Conservation (phyloP, 1,140 invertebrate species). For the Trialeurodes vaporariorum region DNA sequence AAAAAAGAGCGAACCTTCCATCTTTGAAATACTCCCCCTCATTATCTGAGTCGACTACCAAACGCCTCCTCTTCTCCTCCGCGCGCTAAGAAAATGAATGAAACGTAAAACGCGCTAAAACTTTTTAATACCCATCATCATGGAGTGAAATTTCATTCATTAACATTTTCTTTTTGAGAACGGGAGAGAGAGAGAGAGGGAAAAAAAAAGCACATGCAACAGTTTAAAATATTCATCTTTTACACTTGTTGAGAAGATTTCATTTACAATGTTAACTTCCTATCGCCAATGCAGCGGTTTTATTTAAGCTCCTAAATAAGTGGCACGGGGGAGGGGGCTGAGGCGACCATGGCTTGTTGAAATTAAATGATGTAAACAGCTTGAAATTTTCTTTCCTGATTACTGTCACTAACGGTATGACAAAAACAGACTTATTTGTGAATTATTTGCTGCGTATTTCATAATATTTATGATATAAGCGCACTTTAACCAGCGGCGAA, state of each 20-base stretch:
- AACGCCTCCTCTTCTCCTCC: neutral
- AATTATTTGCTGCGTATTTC: no score
- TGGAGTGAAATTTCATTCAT: neutral
- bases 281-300: neutral
- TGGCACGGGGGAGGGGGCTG: no score
- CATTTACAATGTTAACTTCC: neutral
- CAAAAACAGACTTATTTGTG: no score
- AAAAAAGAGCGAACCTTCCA: neutral
- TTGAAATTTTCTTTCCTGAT: no score
- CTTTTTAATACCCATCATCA: neutral
- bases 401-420: no score
- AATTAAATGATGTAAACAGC: no score
- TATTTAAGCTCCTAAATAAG: no score
- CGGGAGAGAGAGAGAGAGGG: no score
- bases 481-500: no score
- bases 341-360: no score
- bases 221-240: slow-evolving; percentile 1
- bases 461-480: no score
- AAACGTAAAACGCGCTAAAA: neutral
- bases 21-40: neutral
- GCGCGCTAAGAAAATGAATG: neutral
- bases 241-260: neutral
- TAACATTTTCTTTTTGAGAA: neutral
- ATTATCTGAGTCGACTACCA: neutral
- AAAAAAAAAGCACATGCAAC: neutral